A percentile compares a stretch with the other conserved stretches of the same genome.
Evolutionary conservation across 2,888 invertebrate genomes (phyloP).

Genomic region (Trichacis sp.): DNA sequence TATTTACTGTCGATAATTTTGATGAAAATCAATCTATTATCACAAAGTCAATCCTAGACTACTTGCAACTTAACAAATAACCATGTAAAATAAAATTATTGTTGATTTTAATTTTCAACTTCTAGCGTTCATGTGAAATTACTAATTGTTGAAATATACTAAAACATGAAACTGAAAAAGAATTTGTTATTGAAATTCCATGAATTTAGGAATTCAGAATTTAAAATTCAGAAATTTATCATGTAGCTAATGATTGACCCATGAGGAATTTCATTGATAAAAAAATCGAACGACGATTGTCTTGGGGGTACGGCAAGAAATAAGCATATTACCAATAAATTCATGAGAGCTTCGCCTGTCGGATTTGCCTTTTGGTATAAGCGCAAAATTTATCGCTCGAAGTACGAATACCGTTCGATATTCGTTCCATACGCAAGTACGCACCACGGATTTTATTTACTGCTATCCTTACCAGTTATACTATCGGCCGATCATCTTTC

Average conservation of each 20-base stretch:
- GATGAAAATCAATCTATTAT: too few relatives aligned
- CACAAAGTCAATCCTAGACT: too few relatives aligned
- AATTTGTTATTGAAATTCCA: too few relatives aligned
- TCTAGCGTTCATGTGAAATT: too few relatives aligned
- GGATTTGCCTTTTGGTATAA: constrained; percentile 32
- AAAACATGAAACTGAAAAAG: too few relatives aligned
- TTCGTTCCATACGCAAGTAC: constrained; percentile 19
- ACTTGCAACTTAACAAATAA: too few relatives aligned
- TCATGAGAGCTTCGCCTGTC: constrained; percentile 10
- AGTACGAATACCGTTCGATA: constrained; percentile 24
- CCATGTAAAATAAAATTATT: too few relatives aligned
- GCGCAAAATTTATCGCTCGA: constrained; percentile 30
- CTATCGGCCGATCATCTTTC: constrained; percentile 41
- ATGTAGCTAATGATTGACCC: background rate
- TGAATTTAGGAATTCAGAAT: too few relatives aligned
- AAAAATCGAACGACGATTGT: background rate
- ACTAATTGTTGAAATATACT: too few relatives aligned
- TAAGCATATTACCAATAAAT: constrained; percentile 18
- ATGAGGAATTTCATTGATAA: background rate
- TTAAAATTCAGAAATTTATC: too few relatives aligned
- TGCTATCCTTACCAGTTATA: constrained; percentile 29
- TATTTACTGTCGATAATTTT: too few relatives aligned
- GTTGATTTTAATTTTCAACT: too few relatives aligned
- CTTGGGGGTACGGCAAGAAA: background rate
- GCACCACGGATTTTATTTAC: constrained; percentile 37